Evolutionary conservation across 2,113 vertebrate genomes (phyloP).

Genomic region (Illadopsis cleaveri): DNA sequence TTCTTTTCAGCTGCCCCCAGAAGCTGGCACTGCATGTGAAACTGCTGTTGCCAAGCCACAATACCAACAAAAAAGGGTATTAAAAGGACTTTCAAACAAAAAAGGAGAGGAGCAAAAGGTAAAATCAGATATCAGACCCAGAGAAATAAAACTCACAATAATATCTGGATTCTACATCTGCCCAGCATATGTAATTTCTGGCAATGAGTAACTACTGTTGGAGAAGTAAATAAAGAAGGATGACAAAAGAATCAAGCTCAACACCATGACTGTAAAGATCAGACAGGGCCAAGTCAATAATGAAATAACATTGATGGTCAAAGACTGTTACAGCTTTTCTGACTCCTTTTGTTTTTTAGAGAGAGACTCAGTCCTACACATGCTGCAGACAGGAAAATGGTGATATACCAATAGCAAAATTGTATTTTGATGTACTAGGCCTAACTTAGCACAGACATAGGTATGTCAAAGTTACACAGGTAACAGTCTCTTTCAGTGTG

Average conservation of each 20-base stretch:
- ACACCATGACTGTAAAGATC: not conserved
- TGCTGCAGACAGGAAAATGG: not conserved
- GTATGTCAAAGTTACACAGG: not conserved
- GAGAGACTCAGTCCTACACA: not conserved
- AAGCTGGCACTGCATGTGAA: not conserved
- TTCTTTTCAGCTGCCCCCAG: not conserved
- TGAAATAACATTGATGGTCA: not conserved
- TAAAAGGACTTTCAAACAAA: not conserved
- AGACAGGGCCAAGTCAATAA: slow-evolving; percentile 21
- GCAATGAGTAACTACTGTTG: slow-evolving; percentile 18
- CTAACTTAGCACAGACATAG: not conserved
- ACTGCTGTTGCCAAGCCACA: not conserved
- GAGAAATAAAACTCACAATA: slow-evolving; percentile 25
- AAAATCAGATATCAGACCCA: not conserved
- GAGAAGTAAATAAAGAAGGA: slow-evolving; percentile 32
- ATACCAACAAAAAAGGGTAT: not conserved
- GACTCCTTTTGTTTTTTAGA: not conserved
- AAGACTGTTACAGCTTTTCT: not conserved
- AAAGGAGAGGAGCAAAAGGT: not conserved
- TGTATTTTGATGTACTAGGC: not conserved
- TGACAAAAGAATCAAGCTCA: slow-evolving; percentile 43
- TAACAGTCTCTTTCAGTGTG: not conserved
- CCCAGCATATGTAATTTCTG: slow-evolving; percentile 58
- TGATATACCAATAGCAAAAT: not conserved
- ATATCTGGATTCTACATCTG: slow-evolving; percentile 57